Base-by-base conservation (phyloP, 64 coral and sea anemone genomes). In the Orbicella faveolata region DNA sequence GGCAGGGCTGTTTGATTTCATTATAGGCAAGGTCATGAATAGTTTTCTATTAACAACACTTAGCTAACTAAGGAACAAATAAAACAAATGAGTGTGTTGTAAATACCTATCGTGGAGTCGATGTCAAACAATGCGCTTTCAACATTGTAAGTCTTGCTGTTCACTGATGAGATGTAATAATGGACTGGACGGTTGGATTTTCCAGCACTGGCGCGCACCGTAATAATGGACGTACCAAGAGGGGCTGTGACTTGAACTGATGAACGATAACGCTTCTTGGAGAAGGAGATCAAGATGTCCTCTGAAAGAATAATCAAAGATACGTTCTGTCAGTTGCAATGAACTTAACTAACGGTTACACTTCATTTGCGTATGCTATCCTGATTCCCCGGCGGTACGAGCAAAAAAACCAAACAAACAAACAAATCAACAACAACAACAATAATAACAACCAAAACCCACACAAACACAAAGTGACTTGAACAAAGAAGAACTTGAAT, bases 231-330 rank as follows among this genome's bases (percentile, higher is more conserved):
- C 4, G 83, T 73, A 21, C 90, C 90, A 16, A 41, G 63, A 9
- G 35, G 61, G 19, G 83, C 62, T 54, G 25, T 66, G 2, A 16
- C 19, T 19, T 68, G 44, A 18, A 92, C 76, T 61, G 90, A 87
- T 6, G 76, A 44, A 21, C 77, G 74, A 18, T 92, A 92, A 33
- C 84, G 57, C 63, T 35, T 87, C 83, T 87, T 92, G n/a, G 51
- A 72, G 16, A 92, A 92, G 23, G 82, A 76, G 51, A 70, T 70
- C 1, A 80, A 36, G 54, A 78, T 68, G 61, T 77, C 86, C 59
- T 88, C 86, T 77, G 18, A 62, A 76, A 75, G 6, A 62, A 39
- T 11, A 88, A 9, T 59, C 55, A 15, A 48, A 59, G 55, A 59
- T 1, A 59, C 55, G 11, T 59, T 59, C 55, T 59, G 55, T 53